Evolutionary conservation across 2,797 vertebrate species (phyloP).

Genomic region (Nannoperca australis): DNA sequence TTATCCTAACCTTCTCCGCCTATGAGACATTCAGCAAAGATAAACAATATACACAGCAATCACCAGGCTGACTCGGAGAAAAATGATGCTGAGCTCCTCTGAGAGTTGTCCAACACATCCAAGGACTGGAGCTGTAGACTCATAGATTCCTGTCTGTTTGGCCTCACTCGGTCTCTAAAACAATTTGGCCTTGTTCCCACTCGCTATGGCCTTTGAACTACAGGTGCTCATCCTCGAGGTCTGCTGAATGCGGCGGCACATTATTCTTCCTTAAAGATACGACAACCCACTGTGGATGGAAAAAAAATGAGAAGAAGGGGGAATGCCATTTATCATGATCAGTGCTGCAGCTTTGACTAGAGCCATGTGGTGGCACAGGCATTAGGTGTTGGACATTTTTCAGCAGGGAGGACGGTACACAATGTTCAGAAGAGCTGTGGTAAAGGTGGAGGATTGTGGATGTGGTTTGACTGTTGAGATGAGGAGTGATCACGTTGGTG

Average conservation of each 20-base stretch:
- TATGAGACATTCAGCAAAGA: background rate
- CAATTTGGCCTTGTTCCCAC: slow-evolving; percentile 46
- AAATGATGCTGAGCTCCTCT: slow-evolving; percentile 35
- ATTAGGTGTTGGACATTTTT: slow-evolving; percentile 38
- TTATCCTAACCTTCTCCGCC: background rate
- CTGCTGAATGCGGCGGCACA: slow-evolving; percentile 47
- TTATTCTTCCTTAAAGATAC: slow-evolving; percentile 75
- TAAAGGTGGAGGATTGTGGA: background rate
- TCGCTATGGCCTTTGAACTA: slow-evolving; percentile 57
- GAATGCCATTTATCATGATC: slow-evolving; percentile 70
- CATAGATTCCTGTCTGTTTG: slow-evolving; percentile 55
- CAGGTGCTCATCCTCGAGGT: slow-evolving; percentile 66
- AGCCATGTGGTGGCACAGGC: slow-evolving; percentile 44
- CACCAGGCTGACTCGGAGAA: slow-evolving; percentile 9
- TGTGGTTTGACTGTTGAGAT: slow-evolving; percentile 31
- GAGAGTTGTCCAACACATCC: slow-evolving; percentile 46
- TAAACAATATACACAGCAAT: slow-evolving; percentile 23
- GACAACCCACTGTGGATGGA: slow-evolving; percentile 39
- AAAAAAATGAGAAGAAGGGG: slow-evolving; percentile 43
- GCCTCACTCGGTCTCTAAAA: slow-evolving; percentile 45
- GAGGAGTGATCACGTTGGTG: background rate
- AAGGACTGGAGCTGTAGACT: slow-evolving; percentile 30
- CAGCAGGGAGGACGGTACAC: slow-evolving; percentile 13
- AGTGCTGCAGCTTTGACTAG: slow-evolving; percentile 59
- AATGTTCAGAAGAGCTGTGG: slow-evolving; percentile 10